A percentile compares a stretch with the other conserved stretches of the same genome.
These are phyloP conservation scores for Pangasius macronema DNA, from an alignment of 2,797 vertebrate genomes.

Conservation along the genomic window DNA sequence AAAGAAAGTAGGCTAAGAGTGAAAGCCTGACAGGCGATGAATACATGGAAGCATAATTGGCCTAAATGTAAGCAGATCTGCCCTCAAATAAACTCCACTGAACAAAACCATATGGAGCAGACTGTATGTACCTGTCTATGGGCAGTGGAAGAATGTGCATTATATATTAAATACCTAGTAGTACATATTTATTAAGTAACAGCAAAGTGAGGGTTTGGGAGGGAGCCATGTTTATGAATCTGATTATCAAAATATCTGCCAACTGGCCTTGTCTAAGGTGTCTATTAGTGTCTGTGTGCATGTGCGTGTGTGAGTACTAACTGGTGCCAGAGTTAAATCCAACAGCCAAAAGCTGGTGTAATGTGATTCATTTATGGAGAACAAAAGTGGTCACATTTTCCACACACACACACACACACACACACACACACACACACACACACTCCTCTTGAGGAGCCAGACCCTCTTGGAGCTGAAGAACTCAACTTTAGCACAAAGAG, in stretches of 20 bases:
- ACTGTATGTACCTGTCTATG: conserved; percentile 9
- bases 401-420: not conserved
- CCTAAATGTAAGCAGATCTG: conserved; percentile 3
- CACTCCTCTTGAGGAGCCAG: not conserved
- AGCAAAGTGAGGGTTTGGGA: conserved; percentile 1
- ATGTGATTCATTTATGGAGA: conserved; percentile 51
- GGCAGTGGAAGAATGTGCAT: not conserved
- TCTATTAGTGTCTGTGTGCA: conserved; percentile 25
- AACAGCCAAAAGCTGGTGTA: conserved; percentile 48
- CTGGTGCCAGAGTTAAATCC: conserved; percentile 40
- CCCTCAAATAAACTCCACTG: conserved; percentile 13
- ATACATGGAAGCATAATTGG: not conserved
- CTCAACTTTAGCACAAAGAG: not conserved
- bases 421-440: no score
- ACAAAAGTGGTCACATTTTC: conserved; percentile 60
- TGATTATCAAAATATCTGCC: conserved; percentile 47
- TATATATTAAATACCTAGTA: not conserved
- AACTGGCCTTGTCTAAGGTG: conserved; percentile 39
- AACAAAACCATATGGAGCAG: conserved; percentile 12
- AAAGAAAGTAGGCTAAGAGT: conserved; percentile 18
- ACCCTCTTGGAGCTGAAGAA: not conserved
- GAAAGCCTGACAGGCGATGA: not conserved
- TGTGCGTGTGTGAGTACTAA: conserved; percentile 34
- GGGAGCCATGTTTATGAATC: conserved; percentile 40
- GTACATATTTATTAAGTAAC: conserved; percentile 4